Evolutionary conservation across 2,888 invertebrate species (phyloP).

Genomic region (Pegoplata infirma): DNA sequence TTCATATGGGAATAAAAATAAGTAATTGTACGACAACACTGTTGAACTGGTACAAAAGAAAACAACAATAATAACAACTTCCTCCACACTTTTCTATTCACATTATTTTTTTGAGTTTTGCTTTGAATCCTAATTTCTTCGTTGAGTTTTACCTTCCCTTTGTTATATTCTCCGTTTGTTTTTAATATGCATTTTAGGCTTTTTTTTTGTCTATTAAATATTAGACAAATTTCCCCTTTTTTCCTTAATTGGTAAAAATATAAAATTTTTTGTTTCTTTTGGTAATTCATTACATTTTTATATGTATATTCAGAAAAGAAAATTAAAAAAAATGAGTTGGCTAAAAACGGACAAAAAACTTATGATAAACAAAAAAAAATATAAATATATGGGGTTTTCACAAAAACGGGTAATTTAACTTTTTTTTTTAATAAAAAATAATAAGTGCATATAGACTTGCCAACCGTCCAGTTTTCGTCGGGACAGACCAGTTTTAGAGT

Average conservation of each 20-base stretch:
- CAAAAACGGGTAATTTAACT: no score
- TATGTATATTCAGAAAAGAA: neutral
- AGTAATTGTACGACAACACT: neutral
- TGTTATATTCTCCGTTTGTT: conserved; percentile 16
- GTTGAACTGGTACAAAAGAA: neutral
- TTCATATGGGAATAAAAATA: neutral
- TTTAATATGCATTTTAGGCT: conserved; percentile 5
- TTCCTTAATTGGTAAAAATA: neutral
- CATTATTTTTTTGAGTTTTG: conserved; percentile 47
- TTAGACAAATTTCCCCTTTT: conserved; percentile 23
- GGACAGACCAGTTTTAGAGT: no score
- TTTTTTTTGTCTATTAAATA: neutral
- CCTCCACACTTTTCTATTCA: conserved; percentile 53
- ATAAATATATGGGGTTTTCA: no score
- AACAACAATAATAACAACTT: conserved; percentile 55
- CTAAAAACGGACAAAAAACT: neutral
- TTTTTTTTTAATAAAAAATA: no score
- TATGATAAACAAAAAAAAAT: neutral
- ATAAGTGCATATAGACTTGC: no score
- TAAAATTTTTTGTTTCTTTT: conserved; percentile 5
- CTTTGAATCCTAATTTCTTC: conserved; percentile 34
- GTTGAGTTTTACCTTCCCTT: conserved; percentile 19
- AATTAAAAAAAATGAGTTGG: conserved; percentile 19
- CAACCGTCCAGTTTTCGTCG: no score
- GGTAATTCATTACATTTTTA: neutral